Evolutionary conservation across 2,797 vertebrate species (phyloP), one percentile per base, ranked within the genome.

Genomic region (Glyptemys insculpta): DNA sequence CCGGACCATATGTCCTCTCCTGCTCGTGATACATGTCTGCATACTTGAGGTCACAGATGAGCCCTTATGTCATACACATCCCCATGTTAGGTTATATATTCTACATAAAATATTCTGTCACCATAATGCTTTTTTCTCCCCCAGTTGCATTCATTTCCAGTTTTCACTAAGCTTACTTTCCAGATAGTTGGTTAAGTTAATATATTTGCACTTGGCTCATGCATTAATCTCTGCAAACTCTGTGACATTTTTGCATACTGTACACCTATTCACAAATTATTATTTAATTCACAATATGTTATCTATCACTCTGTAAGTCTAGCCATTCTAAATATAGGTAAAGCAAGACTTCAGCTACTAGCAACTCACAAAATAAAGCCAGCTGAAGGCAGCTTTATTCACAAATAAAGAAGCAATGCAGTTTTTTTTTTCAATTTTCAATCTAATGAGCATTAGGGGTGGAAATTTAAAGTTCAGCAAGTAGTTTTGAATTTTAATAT

Each of bases 151-250:
- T 96, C 34, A 56, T 95, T 93, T 96, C 89, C 81, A 72, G 57
- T 81, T 95, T 95, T 87, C 90, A 84, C 96, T 94, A 96, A 96
- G 79, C 83, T 94, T 91, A 53, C 79, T 98, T 98, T 96, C 89
- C 81, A 94, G 78, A 91, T n/a, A 96, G 81, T 88, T 97, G 79
- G 59, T 92, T 97, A 94, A 91, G 84, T 92, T 95, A 96, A 97
- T 88, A 44, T 89, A 94, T 97, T 97, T 97, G 87, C 82, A 91
- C 76, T 96, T 94, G 85, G 83, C 47, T 97, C 53, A n/a, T 91
- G 57, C 87, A 94, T 96, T 96, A 95, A 96, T 96, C 93, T 95
- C 94, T 95, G 76, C 74, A 97, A 96, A 95, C 27, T 87, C 37
- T 68, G 41, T 23, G 80, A 93, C 82, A 91, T 89, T 96, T 72